Evolutionary conservation across 92 coral and sea anemone genomes (phyloP), one percentile per base, ranked within the genome.

Genomic region (Isaurus tuberculatus): DNA sequence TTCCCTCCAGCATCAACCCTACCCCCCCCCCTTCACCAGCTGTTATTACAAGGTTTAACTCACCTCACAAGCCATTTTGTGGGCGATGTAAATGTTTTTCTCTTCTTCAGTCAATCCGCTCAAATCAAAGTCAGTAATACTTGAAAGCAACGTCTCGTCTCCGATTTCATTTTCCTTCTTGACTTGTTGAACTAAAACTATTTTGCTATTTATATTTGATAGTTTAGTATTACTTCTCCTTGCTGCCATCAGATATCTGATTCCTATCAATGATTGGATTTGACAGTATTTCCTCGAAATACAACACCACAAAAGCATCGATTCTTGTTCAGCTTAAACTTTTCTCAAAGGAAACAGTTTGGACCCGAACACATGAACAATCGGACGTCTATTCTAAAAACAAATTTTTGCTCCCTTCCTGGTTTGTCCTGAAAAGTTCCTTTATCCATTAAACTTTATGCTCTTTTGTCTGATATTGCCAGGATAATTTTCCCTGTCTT

Each of bases 11-110:
- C n/a, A n/a, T n/a, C n/a, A n/a, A n/a, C n/a, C n/a, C n/a, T 43
- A 5, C 49, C 14, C 49, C 49, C 49, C 49, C 14, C 49, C 0
- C 51, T 16, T 44, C 51, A 9, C 51, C 8, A 64, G 69, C 17
- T 8, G 25, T 61, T 4, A 61, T 19, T 20, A 69, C 30, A 69
- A 30, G 3, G 29, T 15, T 17, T 8, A 31, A 23, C 89, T 79
- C 73, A 94, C 98, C 98, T 90, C 78, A 73, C 94, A 89, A 1
- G 98, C 98, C 26, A 66, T 65, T 71, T 90, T 89, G 81, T 95
- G 98, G 31, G 71, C 68, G 60, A 89, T 33, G 79, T 92, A 92
- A 8, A 95, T 91, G 29, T 79, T 79, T 43, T 90, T 89, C 70
- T 95, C 98, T 40, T 90, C 93, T 19, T 95, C 85, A 20, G 95